These are phyloP conservation scores for Pentamera pediparva DNA, from an alignment of 53 echinoderm and acorn worm species.

Conservation along the genomic window DNA sequence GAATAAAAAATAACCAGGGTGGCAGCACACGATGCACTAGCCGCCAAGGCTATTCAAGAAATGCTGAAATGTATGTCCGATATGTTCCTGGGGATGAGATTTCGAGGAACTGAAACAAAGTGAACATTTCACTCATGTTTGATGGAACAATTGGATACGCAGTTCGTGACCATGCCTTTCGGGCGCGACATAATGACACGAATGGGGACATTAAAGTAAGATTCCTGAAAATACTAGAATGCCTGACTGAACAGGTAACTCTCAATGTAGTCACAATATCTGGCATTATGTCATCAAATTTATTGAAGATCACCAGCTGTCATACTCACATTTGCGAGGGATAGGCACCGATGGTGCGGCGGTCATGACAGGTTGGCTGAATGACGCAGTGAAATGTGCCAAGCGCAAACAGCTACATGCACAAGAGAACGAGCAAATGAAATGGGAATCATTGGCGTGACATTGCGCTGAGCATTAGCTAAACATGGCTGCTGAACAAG, in stretches of 20 bases:
- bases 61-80: no score
- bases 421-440: constrained; percentile 18
- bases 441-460: constrained; percentile 20
- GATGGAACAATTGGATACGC: constrained; percentile 35
- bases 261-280: background rate
- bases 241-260: background rate
- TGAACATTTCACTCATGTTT: constrained; percentile 25
- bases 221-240: constrained; percentile 21
- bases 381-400: constrained; percentile 44
- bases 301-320: constrained; percentile 1
- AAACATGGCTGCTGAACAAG: constrained; percentile 49
- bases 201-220: constrained; percentile 8
- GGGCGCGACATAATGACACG: background rate
- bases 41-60: no score
- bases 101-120: constrained; percentile 3
- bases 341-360: constrained; percentile 59
- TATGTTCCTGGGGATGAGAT: no score
- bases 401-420: constrained; percentile 32
- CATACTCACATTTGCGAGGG: constrained; percentile 23
- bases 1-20: no score
- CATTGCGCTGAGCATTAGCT: constrained; percentile 55
- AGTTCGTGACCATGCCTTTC: constrained; percentile 15
- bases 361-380: constrained; percentile 50
- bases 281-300: background rate
- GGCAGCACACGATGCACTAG: no score